Conservation (phyloP, 2,113 vertebrate species). For the Donacobius atricapilla region DNA sequence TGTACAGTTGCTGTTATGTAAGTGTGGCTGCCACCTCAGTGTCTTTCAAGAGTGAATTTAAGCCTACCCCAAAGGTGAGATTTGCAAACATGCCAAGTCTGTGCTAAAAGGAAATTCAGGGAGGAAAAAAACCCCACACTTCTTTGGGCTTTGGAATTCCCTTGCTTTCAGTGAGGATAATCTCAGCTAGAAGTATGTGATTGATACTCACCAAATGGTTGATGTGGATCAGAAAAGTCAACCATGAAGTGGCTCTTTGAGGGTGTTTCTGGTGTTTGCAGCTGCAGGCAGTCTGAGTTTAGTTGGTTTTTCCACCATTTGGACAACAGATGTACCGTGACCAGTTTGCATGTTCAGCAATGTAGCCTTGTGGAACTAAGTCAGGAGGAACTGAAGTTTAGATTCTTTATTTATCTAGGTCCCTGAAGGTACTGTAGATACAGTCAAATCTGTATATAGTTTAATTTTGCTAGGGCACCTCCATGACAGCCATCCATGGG, state of each 20-base stretch:
- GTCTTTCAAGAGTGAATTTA: background rate
- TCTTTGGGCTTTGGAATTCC: background rate
- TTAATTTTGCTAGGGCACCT: background rate
- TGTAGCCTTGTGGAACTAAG: background rate
- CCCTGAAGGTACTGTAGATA: background rate
- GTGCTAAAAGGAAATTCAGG: background rate
- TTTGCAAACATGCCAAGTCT: background rate
- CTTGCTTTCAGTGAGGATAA: background rate
- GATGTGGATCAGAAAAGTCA: background rate
- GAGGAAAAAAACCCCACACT: background rate
- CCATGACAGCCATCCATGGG: accelerated
- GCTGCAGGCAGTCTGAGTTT: background rate
- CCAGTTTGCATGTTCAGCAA: background rate
- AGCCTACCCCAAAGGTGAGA: background rate
- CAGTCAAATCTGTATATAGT: background rate
- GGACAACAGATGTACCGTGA: background rate
- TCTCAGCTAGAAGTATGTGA: background rate
- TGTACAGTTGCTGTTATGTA: background rate
- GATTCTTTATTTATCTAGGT: background rate
- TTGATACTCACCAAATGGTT: background rate
- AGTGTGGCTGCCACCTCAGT: background rate
- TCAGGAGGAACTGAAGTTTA: background rate
- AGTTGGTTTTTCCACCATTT: background rate
- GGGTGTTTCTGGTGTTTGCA: background rate
- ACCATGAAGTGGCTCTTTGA: background rate